Evolutionary conservation across 1,140 invertebrate species (phyloP).

Genomic region (Ceratosolen fusciceps): DNA sequence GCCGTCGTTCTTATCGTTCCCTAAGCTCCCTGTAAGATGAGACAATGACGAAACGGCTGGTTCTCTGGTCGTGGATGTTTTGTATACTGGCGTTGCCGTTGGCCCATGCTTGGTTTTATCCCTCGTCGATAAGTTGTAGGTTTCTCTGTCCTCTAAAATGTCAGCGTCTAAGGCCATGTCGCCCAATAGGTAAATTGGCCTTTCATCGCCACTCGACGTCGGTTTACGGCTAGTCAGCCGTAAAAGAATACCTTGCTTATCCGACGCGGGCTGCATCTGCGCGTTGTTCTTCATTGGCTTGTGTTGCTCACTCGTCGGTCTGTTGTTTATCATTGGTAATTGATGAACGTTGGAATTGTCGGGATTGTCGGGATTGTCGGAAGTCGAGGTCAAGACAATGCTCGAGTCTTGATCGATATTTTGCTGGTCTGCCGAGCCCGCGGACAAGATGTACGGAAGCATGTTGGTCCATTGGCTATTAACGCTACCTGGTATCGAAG

Average conservation of each 20-base stretch:
- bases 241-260: neutral
- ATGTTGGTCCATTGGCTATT: constrained; percentile 81
- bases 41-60: constrained; percentile 21
- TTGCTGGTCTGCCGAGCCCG: constrained; percentile 72
- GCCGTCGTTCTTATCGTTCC: constrained; percentile 16
- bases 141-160: constrained; percentile 28
- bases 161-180: constrained; percentile 44
- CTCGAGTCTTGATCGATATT: constrained; percentile 71
- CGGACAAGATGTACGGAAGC: constrained; percentile 82
- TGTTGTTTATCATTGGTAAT: neutral
- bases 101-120: neutral
- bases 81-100: neutral
- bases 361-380: too few relatives aligned
- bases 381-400: constrained; percentile 15
- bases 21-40: neutral
- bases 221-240: neutral
- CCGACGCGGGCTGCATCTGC: neutral
- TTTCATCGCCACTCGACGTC: neutral
- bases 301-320: neutral
- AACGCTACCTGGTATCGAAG: constrained; percentile 76
- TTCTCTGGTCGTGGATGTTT: constrained; percentile 19
- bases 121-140: neutral
- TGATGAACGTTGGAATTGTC: constrained; percentile 26
- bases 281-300: neutral
- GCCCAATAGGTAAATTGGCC: constrained; percentile 31